These are phyloP conservation scores for Ceratoteleas bidentatus DNA, from an alignment of 1,140 invertebrate species.

Conservation along the genomic window DNA sequence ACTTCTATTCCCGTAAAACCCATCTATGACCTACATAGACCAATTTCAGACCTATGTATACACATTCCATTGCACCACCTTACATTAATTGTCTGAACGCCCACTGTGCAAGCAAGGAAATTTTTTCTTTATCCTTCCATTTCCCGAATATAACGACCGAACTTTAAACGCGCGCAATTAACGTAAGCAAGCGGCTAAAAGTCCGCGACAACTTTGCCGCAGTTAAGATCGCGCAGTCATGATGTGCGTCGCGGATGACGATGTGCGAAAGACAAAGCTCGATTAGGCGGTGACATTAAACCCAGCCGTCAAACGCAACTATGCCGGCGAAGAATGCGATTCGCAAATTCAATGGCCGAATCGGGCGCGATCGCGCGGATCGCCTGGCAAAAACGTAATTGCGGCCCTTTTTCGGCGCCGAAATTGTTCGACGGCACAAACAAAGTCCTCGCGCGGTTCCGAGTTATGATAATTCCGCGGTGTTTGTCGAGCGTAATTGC, in stretches of 20 bases:
- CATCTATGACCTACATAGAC: no score
- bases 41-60: no score
- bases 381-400: no score
- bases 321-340: not conserved
- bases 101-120: no score
- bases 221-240: constrained; percentile 57
- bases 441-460: not conserved
- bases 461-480: constrained; percentile 47
- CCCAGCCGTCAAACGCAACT: constrained; percentile 23
- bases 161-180: constrained; percentile 68
- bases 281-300: constrained; percentile 41
- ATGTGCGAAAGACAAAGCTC: constrained; percentile 37
- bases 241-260: constrained; percentile 40
- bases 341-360: no score
- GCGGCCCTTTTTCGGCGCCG: no score
- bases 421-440: no score
- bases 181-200: constrained; percentile 61
- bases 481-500: constrained; percentile 54
- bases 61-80: no score
- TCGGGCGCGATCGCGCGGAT: no score
- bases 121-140: constrained; percentile 23
- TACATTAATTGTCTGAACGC: no score
- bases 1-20: no score
- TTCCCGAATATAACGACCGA: constrained; percentile 57
- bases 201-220: constrained; percentile 55